Evolutionary conservation across 1,140 invertebrate genomes (phyloP), one percentile per base, ranked within the genome.

Genomic region (Drosophila takahashii): DNA sequence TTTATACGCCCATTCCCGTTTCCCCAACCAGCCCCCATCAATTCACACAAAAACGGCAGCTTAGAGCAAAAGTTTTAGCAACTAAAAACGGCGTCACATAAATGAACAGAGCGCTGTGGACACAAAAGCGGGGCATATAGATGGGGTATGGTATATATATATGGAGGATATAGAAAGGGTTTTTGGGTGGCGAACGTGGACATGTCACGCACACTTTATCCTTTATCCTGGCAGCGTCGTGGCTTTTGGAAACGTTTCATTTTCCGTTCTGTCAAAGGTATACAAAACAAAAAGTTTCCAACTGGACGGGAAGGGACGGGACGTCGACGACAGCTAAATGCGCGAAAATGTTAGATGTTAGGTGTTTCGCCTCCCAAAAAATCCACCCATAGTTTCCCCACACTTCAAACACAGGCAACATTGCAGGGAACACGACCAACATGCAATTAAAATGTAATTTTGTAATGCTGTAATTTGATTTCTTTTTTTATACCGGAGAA

Each of bases 201-300:
- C 81, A 80, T 79, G 77, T 80, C 81, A 85, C 81, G 81, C 81
- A 85, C 77, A 80, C 81, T 84, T 85, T 84, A 77, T 87, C 74
- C 83, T 64, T 66, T 81, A 71, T 83, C 54, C 75, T 69, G 66
- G 16, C 56, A 57, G 56, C 75, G 52, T 50, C 67, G 67, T 57
- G 67, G 67, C 65, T 70, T 57, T 70, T 48, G 34, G 52, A 45
- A 83, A 81, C 74, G 56, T 86, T 86, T 86, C 78, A 86, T 78
- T 86, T 77, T 72, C 67, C 77, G 34, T 72, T 72, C 65, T 72
- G 81, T 85, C 77, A 84, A 80, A 85, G 67, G 67, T 70, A 70
- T 57, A 85, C 70, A 60, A 58, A 58, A 52, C 56, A 37, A 53
- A 67, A 37, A 52, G 26, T 47, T 70, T 41, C 11, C 45, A 57